Conservation (phyloP, 2,888 invertebrate genomes). For the Dryomyza anilis region DNA sequence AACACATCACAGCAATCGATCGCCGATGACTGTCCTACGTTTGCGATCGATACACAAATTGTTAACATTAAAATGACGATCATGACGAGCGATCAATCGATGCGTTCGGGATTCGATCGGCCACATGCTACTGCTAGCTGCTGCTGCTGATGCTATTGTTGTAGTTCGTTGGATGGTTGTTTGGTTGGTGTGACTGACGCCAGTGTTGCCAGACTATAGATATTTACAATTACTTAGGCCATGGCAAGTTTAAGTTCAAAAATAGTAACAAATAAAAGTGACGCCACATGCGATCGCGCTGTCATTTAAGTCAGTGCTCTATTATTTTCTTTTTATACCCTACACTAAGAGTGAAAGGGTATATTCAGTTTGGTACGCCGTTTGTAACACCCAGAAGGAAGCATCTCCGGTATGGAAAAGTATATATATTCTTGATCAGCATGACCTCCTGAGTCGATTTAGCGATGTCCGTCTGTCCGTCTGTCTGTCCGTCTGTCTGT, state of each 20-base stretch:
- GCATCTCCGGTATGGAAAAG: no score
- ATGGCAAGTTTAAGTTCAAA: slow-evolving; percentile 15
- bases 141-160: background rate
- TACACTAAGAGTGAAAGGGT: no score
- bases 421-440: no score
- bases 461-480: no score
- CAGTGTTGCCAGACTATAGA: background rate
- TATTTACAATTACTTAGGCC: slow-evolving; percentile 21
- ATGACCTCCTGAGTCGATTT: no score
- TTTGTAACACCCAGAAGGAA: no score
- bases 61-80: slow-evolving; percentile 32
- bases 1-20: background rate
- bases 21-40: background rate
- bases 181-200: slow-evolving; percentile 12
- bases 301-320: no score
- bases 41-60: slow-evolving; percentile 24
- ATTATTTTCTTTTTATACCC: no score
- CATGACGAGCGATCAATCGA: slow-evolving; percentile 8
- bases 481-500: no score
- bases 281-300: no score
- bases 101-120: background rate
- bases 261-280: slow-evolving; percentile 12
- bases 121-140: background rate
- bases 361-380: no score
- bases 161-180: no score